Evolutionary conservation across 2,113 vertebrate genomes (phyloP), one percentile per base, ranked within the genome.

Genomic region (Anolis carolinensis): DNA sequence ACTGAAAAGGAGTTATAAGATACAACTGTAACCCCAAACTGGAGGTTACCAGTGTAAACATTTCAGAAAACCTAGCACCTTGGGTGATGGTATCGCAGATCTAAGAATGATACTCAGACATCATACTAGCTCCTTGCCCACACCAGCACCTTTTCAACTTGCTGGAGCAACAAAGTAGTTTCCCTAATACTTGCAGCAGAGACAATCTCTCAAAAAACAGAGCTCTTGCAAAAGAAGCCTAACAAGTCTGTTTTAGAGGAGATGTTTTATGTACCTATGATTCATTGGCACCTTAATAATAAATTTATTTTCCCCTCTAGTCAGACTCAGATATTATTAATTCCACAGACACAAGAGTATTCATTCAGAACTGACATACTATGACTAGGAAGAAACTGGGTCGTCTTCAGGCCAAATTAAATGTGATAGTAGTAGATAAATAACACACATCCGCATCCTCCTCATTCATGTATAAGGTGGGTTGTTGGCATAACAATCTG

Each of bases 171-270:
- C 30, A 23, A 74, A 85, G 39, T 44, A 23, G 25, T 30, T 85
- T 55, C 44, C 70, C 21, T 34, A 50, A 55, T 27, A 67, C 39
- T 21, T 32, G 7, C 52, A 55, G 20, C 44, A 27, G 5, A 36
- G 44, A 23, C 27, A 77, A 70, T 68, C 63, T 70, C 2, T 70
- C 75, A 85, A 85, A 68, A 70, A 25, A 70, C 55, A 63, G 34
- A 21, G 36, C n/a, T 78, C 30, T 70, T 50, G n/a, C 83, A 70
- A 70, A 70, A 78, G 63, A 59, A 44, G 14, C 32, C 75, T 85
- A 85, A 78, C 78, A 65, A 78, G 23, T 70, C 75, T 81, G 62
- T 36, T 83, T 59, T 85, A 70, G 44, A 78, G 68, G 44, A 78
- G 83, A 68, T 55, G 74, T 30, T 55, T 44, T 23, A 70, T 30